These are phyloP conservation scores for Arrhopalites spinosus DNA, from an alignment of 2,888 invertebrate genomes.

Conservation along the genomic window DNA sequence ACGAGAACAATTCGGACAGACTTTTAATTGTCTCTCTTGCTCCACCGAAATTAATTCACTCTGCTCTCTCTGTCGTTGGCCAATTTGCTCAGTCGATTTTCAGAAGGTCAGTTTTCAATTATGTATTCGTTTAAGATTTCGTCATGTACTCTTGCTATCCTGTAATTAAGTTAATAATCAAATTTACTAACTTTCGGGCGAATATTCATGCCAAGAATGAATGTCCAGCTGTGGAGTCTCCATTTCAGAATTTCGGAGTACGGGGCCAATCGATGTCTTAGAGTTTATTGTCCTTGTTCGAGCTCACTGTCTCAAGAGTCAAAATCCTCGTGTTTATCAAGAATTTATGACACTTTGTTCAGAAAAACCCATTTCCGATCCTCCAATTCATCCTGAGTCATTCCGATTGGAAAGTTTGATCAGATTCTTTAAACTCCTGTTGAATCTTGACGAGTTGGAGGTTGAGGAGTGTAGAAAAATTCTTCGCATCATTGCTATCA, in stretches of 20 bases:
- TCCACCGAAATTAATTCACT: neutral
- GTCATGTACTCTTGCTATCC: too few relatives aligned
- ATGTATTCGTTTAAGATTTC: too few relatives aligned
- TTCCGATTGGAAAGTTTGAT: too few relatives aligned
- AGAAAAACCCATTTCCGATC: neutral
- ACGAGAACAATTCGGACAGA: neutral
- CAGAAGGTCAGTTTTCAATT: neutral
- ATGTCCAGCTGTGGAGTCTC: neutral
- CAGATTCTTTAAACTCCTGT: too few relatives aligned
- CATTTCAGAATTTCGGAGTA: neutral
- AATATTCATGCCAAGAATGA: neutral
- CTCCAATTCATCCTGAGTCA: too few relatives aligned
- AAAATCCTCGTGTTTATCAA: neutral
- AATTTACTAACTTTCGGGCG: neutral
- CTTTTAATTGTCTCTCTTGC: neutral
- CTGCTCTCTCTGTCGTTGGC: neutral
- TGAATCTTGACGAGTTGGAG: too few relatives aligned
- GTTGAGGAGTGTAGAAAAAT: neutral
- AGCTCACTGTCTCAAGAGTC: neutral
- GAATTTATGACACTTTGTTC: neutral
- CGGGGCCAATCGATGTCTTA: too few relatives aligned
- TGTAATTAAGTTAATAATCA: too few relatives aligned
- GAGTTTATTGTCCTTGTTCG: neutral
- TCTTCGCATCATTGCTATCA: neutral
- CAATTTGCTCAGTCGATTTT: neutral